Conservation (phyloP, 2,888 invertebrate genomes). For the Aleiodes testaceus region DNA sequence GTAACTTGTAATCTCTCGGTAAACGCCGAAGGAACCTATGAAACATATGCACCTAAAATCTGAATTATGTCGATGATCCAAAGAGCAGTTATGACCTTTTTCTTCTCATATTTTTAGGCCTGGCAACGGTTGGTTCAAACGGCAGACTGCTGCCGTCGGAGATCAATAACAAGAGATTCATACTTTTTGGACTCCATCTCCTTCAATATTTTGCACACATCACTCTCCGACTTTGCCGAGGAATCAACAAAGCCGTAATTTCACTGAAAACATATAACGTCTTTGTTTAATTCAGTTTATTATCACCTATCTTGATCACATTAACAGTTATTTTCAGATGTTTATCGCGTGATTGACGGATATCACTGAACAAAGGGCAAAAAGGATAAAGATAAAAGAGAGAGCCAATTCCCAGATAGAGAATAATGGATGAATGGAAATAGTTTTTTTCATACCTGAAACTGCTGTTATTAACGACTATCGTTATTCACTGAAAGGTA, state of each 20-base stretch:
- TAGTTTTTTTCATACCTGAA: no score
- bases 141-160: not conserved
- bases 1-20: conserved; percentile 64
- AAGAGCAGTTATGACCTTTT: conserved; percentile 18
- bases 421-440: no score
- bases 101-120: conserved; percentile 3
- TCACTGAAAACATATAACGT: not conserved
- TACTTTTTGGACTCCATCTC: not conserved
- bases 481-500: no score
- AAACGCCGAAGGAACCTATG: conserved; percentile 52
- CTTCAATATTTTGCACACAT: not conserved
- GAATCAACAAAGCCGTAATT: not conserved
- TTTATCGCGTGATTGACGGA: conserved; percentile 13
- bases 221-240: not conserved
- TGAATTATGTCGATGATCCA: conserved; percentile 56
- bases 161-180: conserved; percentile 10
- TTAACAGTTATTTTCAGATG: conserved; percentile 6
- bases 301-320: not conserved
- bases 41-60: conserved; percentile 50
- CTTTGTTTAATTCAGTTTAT: conserved; percentile 4
- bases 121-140: not conserved
- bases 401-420: not conserved
- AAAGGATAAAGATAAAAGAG: not conserved
- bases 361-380: not conserved
- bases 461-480: no score